Evolutionary conservation across 2,113 vertebrate genomes (phyloP).

Genomic region (Thamnaconus septentrionalis): DNA sequence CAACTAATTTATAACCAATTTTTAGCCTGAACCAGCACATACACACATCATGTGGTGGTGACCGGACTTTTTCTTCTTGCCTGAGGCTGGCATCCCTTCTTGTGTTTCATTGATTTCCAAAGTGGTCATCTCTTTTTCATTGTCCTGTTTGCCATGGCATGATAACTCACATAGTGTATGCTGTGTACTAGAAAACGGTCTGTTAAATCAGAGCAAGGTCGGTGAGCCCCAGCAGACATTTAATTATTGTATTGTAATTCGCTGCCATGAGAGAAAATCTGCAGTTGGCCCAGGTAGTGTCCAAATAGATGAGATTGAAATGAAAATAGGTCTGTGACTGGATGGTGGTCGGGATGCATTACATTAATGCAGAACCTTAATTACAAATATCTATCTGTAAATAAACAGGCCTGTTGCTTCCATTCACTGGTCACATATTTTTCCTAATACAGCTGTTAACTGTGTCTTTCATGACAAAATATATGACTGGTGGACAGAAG

Average conservation of each 20-base stretch:
- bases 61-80: too few species aligned
- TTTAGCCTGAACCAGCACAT: too few species aligned
- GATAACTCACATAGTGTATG: too few species aligned
- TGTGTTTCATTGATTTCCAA: too few species aligned
- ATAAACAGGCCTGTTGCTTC: background rate
- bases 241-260: slow-evolving; percentile 61
- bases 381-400: slow-evolving; percentile 51
- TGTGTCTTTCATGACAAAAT: too few species aligned
- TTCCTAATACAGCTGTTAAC: too few species aligned
- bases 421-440: background rate
- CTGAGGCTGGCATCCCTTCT: too few species aligned
- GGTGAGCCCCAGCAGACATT: slow-evolving; percentile 51
- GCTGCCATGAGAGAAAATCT: slow-evolving; percentile 38
- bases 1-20: too few species aligned
- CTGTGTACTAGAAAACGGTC: slow-evolving; percentile 2
- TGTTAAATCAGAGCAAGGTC: slow-evolving; percentile 52
- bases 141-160: too few species aligned
- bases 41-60: too few species aligned
- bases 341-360: slow-evolving; percentile 43
- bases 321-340: slow-evolving; percentile 54
- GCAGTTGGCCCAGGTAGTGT: slow-evolving; percentile 50
- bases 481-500: too few species aligned
- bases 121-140: too few species aligned
- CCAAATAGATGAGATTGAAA: slow-evolving; percentile 50
- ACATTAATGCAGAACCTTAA: slow-evolving; percentile 47